These are phyloP conservation scores for Polietes domitor DNA, from an alignment of 2,888 invertebrate species.

Conservation along the genomic window DNA sequence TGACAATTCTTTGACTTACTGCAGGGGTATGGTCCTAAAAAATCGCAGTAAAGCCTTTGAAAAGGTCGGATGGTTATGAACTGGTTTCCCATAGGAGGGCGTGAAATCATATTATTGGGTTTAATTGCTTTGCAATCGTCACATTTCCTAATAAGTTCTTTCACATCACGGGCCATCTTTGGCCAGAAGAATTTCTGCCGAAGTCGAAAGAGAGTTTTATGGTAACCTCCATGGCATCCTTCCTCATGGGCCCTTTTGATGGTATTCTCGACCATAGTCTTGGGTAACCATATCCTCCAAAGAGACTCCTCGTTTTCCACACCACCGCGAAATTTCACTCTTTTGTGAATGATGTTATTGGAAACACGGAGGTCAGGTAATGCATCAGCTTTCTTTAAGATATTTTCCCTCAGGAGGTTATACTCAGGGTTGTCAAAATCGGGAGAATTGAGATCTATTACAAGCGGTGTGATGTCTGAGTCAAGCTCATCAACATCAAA, in stretches of 20 bases:
- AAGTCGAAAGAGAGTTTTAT: conserved; percentile 28
- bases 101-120: background rate
- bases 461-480: background rate
- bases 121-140: conserved; percentile 36
- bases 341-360: background rate
- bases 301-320: background rate
- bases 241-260: conserved; percentile 6
- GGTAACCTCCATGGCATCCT: conserved; percentile 5
- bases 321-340: background rate
- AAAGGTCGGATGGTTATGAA: conserved; percentile 21
- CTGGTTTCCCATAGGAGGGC: conserved; percentile 41
- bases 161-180: conserved; percentile 1
- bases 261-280: background rate
- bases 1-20: conserved; percentile 10
- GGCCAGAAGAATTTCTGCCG: conserved; percentile 44
- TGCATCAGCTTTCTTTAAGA: background rate
- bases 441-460: background rate
- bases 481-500: conserved; percentile 17
- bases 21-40: conserved; percentile 37
- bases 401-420: background rate
- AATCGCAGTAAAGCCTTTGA: conserved; percentile 46
- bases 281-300: conserved; percentile 34
- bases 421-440: background rate
- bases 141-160: background rate
- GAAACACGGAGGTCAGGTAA: conserved; percentile 14